phyloP scores from a whole-genome alignment of 2,113 vertebrate species.

The Propithecus coquereli region DNA sequence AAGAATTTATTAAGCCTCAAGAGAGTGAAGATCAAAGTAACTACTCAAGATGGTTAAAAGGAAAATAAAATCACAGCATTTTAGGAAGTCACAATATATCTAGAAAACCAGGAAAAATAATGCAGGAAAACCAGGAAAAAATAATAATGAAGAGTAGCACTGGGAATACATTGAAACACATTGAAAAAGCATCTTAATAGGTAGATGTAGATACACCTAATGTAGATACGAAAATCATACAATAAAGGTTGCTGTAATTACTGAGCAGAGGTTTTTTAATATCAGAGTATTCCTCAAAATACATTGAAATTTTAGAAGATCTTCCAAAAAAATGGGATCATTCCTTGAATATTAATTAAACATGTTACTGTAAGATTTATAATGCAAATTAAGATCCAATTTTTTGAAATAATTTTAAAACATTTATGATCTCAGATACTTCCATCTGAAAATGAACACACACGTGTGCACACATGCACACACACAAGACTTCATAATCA shows the following conservation, averaged over 20 bases:
- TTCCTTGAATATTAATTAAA: neutral
- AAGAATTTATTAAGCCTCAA: neutral
- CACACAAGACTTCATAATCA: neutral
- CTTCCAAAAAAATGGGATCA: neutral
- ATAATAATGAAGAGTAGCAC: neutral
- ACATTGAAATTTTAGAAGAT: neutral
- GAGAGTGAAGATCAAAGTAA: neutral
- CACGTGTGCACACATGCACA: neutral
- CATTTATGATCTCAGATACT: neutral
- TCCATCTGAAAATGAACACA: neutral
- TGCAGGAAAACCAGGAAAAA: neutral
- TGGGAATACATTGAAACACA: neutral
- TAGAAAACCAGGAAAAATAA: neutral
- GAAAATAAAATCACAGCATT: neutral
- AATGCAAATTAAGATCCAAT: neutral
- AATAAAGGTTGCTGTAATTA: neutral
- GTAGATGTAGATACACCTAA: too few species aligned
- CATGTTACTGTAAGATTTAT: neutral
- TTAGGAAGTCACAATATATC: neutral
- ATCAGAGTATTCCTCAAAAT: neutral
- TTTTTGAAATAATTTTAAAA: neutral
- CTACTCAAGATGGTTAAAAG: neutral
- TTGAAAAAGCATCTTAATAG: neutral
- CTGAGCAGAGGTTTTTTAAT: neutral
- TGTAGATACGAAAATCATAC: neutral